Conservation (phyloP, 2,797 vertebrate species). For the Fringilla coelebs region DNA sequence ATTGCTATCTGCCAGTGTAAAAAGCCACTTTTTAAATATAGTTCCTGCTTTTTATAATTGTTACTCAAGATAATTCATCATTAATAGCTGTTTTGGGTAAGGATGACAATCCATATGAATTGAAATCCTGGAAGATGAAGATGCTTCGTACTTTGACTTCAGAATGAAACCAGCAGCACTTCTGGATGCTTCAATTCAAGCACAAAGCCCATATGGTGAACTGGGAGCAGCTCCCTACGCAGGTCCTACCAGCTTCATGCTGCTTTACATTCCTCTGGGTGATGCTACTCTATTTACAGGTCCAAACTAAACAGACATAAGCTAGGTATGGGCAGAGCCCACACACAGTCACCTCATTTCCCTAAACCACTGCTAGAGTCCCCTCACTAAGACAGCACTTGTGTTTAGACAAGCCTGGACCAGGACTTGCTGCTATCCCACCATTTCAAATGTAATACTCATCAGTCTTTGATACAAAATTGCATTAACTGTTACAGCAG, state of each 20-base stretch:
- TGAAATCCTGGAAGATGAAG: background rate
- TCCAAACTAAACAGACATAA: background rate
- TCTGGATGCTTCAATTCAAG: background rate
- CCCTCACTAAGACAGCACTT: background rate
- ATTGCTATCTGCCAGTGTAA: background rate
- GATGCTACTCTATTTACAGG: background rate
- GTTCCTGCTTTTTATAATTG: background rate
- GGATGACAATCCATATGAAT: background rate
- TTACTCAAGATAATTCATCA: background rate
- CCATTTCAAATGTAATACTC: background rate
- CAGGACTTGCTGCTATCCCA: background rate
- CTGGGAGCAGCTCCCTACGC: background rate
- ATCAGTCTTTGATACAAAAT: background rate
- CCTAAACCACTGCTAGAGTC: background rate
- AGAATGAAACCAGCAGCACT: background rate
- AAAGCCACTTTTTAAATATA: accelerated
- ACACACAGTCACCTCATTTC: background rate
- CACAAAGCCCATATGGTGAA: background rate
- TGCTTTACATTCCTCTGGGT: background rate
- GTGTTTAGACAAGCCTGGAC: background rate
- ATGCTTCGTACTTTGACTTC: background rate
- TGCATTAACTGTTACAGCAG: background rate
- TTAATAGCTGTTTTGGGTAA: background rate
- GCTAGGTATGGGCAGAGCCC: background rate
- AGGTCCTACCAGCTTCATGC: background rate